Evolutionary conservation across 2,797 vertebrate genomes (phyloP).

Genomic region (Streptopelia turtur): DNA sequence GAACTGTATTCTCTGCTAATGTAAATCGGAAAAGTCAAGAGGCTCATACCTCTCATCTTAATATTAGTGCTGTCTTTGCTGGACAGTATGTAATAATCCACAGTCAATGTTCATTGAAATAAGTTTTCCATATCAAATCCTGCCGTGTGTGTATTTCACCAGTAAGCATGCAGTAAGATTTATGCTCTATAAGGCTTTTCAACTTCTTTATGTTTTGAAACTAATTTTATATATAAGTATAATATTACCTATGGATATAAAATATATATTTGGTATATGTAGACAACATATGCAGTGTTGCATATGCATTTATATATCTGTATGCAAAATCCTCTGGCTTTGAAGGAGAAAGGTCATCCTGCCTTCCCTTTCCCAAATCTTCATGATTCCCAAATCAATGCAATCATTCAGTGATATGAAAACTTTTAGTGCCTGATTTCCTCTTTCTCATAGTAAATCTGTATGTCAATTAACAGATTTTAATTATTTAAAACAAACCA

Average conservation of each 20-base stretch:
- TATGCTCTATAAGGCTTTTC: not conserved
- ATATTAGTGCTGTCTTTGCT: not conserved
- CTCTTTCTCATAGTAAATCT: conserved; percentile 22
- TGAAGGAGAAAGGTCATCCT: not conserved
- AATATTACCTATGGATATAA: not conserved
- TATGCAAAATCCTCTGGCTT: not conserved
- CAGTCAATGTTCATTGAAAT: not conserved
- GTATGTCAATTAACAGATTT: conserved; percentile 50
- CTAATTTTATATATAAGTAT: not conserved
- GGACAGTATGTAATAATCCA: not conserved
- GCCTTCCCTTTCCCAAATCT: not conserved
- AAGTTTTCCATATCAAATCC: not conserved
- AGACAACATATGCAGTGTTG: not conserved
- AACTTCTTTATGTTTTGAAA: not conserved
- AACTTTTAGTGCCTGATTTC: not conserved
- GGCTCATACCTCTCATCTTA: not conserved
- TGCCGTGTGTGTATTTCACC: not conserved
- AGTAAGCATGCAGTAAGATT: not conserved
- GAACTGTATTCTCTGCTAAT: not conserved
- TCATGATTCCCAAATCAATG: not conserved
- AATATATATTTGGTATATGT: not conserved
- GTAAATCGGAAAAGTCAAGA: not conserved
- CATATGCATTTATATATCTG: not conserved
- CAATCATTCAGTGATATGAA: not conserved
- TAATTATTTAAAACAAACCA: conserved; percentile 48